These are phyloP conservation scores for Centrocercus urophasianus DNA, from an alignment of 2,113 vertebrate species.

Conservation along the genomic window DNA sequence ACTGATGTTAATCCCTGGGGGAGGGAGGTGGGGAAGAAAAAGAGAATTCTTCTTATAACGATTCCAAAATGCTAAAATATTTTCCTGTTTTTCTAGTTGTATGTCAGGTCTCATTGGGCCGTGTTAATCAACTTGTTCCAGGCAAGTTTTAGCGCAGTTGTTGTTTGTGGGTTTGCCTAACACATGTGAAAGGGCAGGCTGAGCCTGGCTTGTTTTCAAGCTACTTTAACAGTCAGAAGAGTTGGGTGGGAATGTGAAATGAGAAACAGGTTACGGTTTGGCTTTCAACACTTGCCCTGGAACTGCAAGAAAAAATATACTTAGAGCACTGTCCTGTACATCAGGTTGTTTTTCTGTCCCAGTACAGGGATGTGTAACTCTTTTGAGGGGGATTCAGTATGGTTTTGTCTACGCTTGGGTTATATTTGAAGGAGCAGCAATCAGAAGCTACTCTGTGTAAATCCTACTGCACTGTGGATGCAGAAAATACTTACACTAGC, in stretches of 20 bases:
- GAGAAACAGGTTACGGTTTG: background rate
- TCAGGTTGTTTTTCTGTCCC: background rate
- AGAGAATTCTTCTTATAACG: background rate
- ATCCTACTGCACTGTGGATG: background rate
- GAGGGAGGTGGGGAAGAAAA: background rate
- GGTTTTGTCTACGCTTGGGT: background rate
- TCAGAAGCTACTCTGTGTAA: background rate
- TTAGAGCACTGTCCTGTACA: background rate
- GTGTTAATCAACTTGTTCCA: slow-evolving; percentile 42
- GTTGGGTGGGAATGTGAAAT: background rate
- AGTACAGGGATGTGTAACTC: background rate
- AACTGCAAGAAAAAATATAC: background rate
- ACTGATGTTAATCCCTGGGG: background rate
- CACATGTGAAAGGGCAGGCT: slow-evolving; percentile 24
- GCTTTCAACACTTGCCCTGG: background rate
- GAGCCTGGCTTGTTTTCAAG: slow-evolving; percentile 33
- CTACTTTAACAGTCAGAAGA: slow-evolving; percentile 24
- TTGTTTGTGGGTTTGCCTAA: slow-evolving; percentile 56
- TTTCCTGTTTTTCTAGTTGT: slow-evolving; percentile 68
- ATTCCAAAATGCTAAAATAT: slow-evolving; percentile 10
- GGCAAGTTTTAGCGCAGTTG: slow-evolving; percentile 53
- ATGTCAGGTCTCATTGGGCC: background rate
- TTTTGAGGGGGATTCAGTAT: rapidly evolving
- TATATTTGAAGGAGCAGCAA: background rate
- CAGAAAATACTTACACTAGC: background rate